Evolutionary conservation across 2,797 vertebrate species (phyloP).

Genomic region (Sebastiscus albofasciatus): DNA sequence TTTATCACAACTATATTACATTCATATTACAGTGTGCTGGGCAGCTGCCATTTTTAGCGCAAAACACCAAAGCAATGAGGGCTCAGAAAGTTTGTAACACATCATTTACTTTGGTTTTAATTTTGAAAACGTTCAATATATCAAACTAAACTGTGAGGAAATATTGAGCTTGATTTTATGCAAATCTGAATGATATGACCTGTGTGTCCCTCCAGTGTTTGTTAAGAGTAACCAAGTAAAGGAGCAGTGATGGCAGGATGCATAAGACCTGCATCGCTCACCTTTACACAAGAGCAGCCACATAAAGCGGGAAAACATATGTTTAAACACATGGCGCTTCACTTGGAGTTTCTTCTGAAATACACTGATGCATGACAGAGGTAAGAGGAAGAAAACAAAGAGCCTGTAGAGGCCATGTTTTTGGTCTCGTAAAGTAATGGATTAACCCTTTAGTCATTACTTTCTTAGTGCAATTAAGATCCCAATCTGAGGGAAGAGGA

Average conservation of each 20-base stretch:
- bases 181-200: neutral
- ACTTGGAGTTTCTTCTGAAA: neutral
- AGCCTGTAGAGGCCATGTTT: slow-evolving; percentile 29
- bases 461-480: slow-evolving; percentile 65
- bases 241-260: neutral
- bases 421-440: slow-evolving; percentile 44
- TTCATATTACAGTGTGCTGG: neutral
- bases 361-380: slow-evolving; percentile 10
- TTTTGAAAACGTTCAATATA: neutral
- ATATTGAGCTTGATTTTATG: neutral
- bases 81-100: neutral
- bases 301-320: neutral
- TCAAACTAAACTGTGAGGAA: neutral
- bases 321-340: neutral
- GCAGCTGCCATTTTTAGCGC: neutral
- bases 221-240: neutral
- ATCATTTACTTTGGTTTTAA: neutral
- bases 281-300: slow-evolving; percentile 8
- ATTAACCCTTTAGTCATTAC: slow-evolving; percentile 55
- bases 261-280: neutral
- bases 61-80: neutral
- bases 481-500: slow-evolving; percentile 48
- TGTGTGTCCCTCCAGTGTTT: neutral
- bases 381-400: slow-evolving; percentile 22
- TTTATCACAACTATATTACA: too few species aligned